Evolutionary conservation across 2,797 vertebrate species (phyloP), one percentile per base, ranked within the genome.

Genomic region (Dallia pectoralis): DNA sequence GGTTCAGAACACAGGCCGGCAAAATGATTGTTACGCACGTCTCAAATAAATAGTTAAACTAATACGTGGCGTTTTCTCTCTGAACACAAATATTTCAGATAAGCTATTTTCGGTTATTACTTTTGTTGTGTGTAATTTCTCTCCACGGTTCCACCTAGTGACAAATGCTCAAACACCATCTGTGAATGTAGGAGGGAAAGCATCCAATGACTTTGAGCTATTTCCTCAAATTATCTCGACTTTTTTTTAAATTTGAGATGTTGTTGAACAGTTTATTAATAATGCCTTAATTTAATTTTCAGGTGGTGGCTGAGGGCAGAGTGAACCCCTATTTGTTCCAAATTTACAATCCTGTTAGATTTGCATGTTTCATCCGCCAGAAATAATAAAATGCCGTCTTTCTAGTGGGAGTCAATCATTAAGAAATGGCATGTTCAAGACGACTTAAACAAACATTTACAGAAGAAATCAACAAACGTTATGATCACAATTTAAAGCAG

Each of bases 321-420:
- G 68, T 68, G 72, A 74, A 61, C 79, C 70, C 66, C 81, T 22
- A 85, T 83, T 84, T 83, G 70, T 74, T 82, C 70, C 71, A 72
- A 79, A 83, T 67, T 56, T 71, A 79, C 71, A 76, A 81, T 62
- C 77, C 63, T 30, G 82, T 79, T 40, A 72, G 67, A 81, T 81
- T 80, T 85, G 77, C 81, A 79, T 73, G 71, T 62, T 75, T 80
- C 74, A 84, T 78, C 80, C 71, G 25, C 33, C 36, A 70, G 36
- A 84, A 84, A 77, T 78, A 69, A 72, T 74, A 51, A 81, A 79
- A 61, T 70, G 66, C 80, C 82, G 80, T 72, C 63, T 77, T 84
- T 86, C 61, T 77, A 78, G 66, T 66, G 72, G 30, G 70, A 79
- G 62, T 80, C 76, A 80, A 74, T 85, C 76, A 81, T 64, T 62